Percentiles rank a stretch among this genome's conserved stretches.
These are phyloP conservation scores for Carapus acus DNA, from an alignment of 2,797 vertebrate genomes.

Conservation along the genomic window DNA sequence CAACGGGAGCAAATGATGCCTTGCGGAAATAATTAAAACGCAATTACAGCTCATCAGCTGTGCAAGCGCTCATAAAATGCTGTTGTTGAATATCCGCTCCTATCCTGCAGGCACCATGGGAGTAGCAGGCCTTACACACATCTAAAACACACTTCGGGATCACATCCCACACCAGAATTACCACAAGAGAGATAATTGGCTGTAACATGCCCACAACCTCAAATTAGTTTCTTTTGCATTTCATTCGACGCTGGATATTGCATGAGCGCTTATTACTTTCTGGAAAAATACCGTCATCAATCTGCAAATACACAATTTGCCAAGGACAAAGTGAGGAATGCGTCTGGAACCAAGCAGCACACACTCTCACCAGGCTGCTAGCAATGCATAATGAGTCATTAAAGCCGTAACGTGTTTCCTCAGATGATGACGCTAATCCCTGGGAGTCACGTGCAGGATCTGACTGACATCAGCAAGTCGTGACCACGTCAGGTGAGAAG, in stretches of 20 bases:
- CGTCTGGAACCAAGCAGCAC: conserved; percentile 17
- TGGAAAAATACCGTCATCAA: conserved; percentile 40
- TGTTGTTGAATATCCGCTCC: conserved; percentile 59
- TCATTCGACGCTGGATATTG: not conserved
- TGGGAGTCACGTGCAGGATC: conserved; percentile 42
- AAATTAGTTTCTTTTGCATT: conserved; percentile 13
- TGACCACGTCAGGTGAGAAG: too few relatives aligned
- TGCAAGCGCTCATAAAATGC: conserved; percentile 73
- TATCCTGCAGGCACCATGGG: conserved; percentile 50
- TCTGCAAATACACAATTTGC: conserved; percentile 42
- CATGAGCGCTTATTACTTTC: conserved; percentile 30
- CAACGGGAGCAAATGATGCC: conserved; percentile 59
- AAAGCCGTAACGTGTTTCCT: conserved; percentile 55
- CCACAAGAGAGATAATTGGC: conserved; percentile 15
- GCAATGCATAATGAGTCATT: conserved; percentile 47
- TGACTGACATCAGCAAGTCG: conserved; percentile 44
- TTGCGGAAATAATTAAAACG: conserved; percentile 75
- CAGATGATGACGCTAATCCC: conserved; percentile 39
- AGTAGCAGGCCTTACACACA: conserved; percentile 42
- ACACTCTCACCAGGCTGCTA: not conserved
- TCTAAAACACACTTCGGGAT: conserved; percentile 37
- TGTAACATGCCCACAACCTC: conserved; percentile 5
- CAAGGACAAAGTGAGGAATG: conserved; percentile 40
- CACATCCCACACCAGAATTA: conserved; percentile 15
- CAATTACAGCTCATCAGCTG: conserved; percentile 75